Base-by-base conservation (phyloP, 2,888 invertebrate species). In the Myathropa florea region DNA sequence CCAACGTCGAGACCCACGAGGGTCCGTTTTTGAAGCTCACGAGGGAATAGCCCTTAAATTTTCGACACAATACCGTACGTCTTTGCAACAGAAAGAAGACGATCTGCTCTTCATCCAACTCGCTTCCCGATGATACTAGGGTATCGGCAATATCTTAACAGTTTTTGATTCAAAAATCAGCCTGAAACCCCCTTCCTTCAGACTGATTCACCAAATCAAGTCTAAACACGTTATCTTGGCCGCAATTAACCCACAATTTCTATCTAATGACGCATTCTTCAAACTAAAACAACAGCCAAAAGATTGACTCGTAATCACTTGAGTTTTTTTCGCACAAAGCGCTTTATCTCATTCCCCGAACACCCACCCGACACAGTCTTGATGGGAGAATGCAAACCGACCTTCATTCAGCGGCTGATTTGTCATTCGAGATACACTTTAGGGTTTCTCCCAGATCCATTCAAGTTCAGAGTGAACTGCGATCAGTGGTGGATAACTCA, bases 401-500 rank as follows among this genome's bases (percentile, higher is more conserved):
- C 7, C 33, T 9, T n/a, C 14, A 46, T n/a, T 2, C 3, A 18
- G 39, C 4, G 14, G 4, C 10, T 9, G 33, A 33, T 33, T 2
- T 33, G 33, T 33, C 33, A 33, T 33, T 6, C 6, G 28, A 28
- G 28, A 4, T 3, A 28, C 6, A 6, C 28, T 28, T 6, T 3
- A 36, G 36, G 12, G 3, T 14, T n/a, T n/a, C 12, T 33, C 46
- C 7, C 46, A n/a, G n/a, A n/a, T 46, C 7, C 46, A 46, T 46
- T 46, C 18, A 18, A 46, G 4, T 2, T 46, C 18, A n/a, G 46
- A 46, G 33, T 12, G 33, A 33, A 12, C 33, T 6, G 46, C 18
- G 18, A 46, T 46, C 46, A 9, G 1, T 18, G 18, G 3, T 12
- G 0, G n/a, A 39, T 4, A 18, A 77, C 88, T 89, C 64, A 89